phyloP scores from a whole-genome alignment of 2,888 invertebrate species.

The Tuberolachnus salignus region DNA sequence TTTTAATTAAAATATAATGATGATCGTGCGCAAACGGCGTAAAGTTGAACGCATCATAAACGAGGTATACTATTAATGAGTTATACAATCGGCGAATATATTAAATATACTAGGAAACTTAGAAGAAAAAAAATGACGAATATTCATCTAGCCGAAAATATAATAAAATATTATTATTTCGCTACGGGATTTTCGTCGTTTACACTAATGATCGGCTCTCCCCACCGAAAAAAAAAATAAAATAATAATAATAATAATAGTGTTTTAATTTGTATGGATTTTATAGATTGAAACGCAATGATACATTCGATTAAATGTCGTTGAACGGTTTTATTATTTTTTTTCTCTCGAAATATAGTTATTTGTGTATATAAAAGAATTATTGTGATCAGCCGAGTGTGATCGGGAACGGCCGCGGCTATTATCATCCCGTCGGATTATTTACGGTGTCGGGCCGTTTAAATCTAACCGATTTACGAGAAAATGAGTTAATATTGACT shows the following conservation, averaged over 20 bases:
- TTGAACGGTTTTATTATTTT: neutral
- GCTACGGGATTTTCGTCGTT: too few relatives aligned
- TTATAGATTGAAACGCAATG: too few relatives aligned
- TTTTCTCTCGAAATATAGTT: conserved; percentile 5
- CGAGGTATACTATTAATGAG: neutral
- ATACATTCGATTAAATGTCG: too few relatives aligned
- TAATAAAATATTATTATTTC: too few relatives aligned
- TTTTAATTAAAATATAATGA: conserved; percentile 34
- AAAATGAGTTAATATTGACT: conserved; percentile 52
- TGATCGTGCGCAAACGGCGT: neutral
- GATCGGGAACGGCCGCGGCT: conserved; percentile 29
- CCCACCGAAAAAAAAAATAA: too few relatives aligned
- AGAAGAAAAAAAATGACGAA: too few relatives aligned
- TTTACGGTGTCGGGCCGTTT: conserved; percentile 30
- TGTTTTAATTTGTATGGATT: too few relatives aligned
- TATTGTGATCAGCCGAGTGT: conserved; percentile 45
- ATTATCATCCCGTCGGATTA: conserved; percentile 48
- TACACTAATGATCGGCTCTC: too few relatives aligned
- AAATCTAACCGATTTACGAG: conserved; percentile 45
- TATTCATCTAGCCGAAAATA: too few relatives aligned
- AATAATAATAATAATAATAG: too few relatives aligned
- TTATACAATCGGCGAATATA: neutral
- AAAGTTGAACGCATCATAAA: conserved; percentile 1
- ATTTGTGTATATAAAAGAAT: conserved; percentile 2
- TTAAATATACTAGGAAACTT: neutral